Conservation (phyloP, 2,113 vertebrate species). For the Cyrtonyx montezumae region DNA sequence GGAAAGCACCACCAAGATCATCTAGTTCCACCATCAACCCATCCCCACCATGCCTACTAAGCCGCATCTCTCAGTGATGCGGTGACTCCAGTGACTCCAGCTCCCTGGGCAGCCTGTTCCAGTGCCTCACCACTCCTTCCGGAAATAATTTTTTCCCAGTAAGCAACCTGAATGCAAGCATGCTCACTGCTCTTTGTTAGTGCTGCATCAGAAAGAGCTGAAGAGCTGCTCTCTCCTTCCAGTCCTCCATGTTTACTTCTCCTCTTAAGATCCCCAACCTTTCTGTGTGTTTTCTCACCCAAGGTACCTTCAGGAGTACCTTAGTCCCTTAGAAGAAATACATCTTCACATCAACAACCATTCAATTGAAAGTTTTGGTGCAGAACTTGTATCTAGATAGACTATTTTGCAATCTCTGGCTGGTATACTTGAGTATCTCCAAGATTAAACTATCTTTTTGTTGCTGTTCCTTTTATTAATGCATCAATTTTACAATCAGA, state of each 20-base stretch:
- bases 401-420: neutral
- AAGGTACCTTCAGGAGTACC: neutral
- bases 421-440: neutral
- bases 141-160: too few relatives aligned
- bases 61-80: too few relatives aligned
- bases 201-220: rapidly evolving
- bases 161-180: neutral
- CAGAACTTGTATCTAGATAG: neutral
- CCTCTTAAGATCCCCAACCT: neutral
- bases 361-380: neutral
- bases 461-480: neutral
- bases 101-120: too few relatives aligned
- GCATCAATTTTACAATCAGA: neutral
- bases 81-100: too few relatives aligned
- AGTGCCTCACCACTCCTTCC: too few relatives aligned
- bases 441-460: neutral
- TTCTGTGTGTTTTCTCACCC: rapidly evolving
- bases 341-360: neutral
- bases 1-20: too few relatives aligned
- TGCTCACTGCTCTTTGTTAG: too few relatives aligned
- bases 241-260: rapidly evolving
- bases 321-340: neutral
- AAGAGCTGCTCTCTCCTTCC: neutral
- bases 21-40: too few relatives aligned
- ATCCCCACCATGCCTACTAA: too few relatives aligned